Evolutionary conservation across 2,113 vertebrate species (phyloP).

Genomic region (Coturnix japonica): DNA sequence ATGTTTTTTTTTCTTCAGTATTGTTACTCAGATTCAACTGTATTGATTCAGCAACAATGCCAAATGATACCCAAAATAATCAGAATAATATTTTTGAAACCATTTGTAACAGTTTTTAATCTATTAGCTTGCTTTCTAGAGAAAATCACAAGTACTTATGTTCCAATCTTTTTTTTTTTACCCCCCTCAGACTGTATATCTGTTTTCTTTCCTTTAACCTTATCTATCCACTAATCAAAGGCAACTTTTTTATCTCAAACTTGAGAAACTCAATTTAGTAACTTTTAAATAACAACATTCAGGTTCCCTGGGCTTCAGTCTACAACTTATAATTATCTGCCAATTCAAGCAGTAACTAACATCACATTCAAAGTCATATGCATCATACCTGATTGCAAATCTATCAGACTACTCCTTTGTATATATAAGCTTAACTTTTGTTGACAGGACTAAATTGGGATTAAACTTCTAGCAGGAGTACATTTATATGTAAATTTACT

Average conservation of each 20-base stretch:
- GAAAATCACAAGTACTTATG: fast-evolving
- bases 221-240: constrained; percentile 39
- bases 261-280: constrained; percentile 49
- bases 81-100: background rate
- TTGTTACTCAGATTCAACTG: background rate
- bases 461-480: constrained; percentile 65
- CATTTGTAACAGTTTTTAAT: background rate
- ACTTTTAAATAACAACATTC: constrained; percentile 56
- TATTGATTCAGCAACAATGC: background rate
- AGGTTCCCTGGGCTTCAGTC: constrained; percentile 35
- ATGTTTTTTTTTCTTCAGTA: background rate
- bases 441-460: constrained; percentile 76
- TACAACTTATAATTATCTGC: constrained; percentile 63
- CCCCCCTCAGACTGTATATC: background rate
- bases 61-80: background rate
- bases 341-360: constrained; percentile 61
- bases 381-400: constrained; percentile 63
- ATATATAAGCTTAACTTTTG: constrained; percentile 71
- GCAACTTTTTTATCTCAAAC: constrained; percentile 39
- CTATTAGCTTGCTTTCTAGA: background rate
- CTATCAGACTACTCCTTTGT: constrained; percentile 44
- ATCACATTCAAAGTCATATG: constrained; percentile 60
- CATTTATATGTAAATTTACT: constrained; percentile 77
- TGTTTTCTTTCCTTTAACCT: background rate
- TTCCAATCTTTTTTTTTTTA: background rate